These are phyloP conservation scores for Dicycla oo DNA, from an alignment of 2,888 invertebrate species.

Conservation along the genomic window DNA sequence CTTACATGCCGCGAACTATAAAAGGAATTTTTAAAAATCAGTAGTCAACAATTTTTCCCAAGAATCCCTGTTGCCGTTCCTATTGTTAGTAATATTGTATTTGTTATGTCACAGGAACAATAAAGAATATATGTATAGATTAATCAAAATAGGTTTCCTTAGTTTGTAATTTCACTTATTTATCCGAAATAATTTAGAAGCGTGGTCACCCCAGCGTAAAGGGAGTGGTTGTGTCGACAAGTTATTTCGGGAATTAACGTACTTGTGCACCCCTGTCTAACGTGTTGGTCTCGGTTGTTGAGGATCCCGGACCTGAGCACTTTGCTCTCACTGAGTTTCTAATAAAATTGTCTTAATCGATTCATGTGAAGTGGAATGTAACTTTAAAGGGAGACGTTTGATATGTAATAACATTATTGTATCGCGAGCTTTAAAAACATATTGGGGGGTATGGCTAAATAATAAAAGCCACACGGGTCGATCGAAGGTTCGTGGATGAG, in stretches of 20 bases:
- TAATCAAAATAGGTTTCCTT: too few species aligned
- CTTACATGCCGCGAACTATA: too few species aligned
- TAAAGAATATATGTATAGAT: too few species aligned
- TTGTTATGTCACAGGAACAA: too few species aligned
- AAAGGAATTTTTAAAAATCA: too few species aligned
- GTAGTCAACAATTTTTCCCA: too few species aligned
- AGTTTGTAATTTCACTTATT: not conserved
- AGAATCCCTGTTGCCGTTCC: too few species aligned
- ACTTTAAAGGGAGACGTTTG: too few species aligned
- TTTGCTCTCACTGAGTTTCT: slow-evolving; percentile 56
- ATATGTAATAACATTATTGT: too few species aligned
- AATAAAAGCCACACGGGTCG: not conserved
- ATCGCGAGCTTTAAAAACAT: too few species aligned
- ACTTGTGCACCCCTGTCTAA: slow-evolving; percentile 71
- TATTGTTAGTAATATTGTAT: too few species aligned
- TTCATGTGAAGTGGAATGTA: slow-evolving; percentile 26
- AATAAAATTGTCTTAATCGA: slow-evolving; percentile 62
- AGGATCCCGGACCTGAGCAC: slow-evolving; percentile 62
- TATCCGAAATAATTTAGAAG: not conserved
- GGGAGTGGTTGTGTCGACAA: slow-evolving; percentile 83
- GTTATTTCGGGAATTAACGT: slow-evolving; percentile 86
- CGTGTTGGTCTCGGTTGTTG: slow-evolving; percentile 65
- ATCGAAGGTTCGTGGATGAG: not conserved
- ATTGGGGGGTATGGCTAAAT: not conserved
- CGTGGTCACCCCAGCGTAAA: slow-evolving; percentile 61